Conservation (phyloP, 2,888 invertebrate species). For the Trissonchulus sp. region DNA sequence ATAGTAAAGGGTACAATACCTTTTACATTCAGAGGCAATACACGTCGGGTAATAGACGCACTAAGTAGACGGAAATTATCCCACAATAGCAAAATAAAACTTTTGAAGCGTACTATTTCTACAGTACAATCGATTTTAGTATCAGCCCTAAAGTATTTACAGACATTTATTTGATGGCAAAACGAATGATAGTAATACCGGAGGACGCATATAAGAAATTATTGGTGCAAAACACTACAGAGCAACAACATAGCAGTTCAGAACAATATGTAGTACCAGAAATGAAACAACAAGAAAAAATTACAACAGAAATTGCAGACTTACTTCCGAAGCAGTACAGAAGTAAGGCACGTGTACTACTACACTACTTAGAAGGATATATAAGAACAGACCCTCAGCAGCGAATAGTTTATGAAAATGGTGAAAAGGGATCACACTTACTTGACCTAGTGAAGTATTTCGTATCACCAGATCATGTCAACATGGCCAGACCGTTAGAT, state of each 20-base stretch:
- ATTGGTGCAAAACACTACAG: too few species aligned
- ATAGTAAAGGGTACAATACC: background rate
- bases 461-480: background rate
- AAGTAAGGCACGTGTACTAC: background rate
- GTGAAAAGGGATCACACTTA: background rate
- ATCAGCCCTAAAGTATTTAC: too few species aligned
- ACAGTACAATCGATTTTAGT: too few species aligned
- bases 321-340: constrained; percentile 2
- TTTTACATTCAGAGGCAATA: too few species aligned
- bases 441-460: constrained; percentile 17
- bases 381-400: background rate
- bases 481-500: background rate
- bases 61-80: background rate
- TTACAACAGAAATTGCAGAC: too few species aligned
- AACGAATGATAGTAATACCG: background rate
- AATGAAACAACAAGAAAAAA: too few species aligned
- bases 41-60: background rate
- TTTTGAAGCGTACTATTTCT: background rate
- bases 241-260: too few species aligned
- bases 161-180: too few species aligned
- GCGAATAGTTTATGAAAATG: background rate
- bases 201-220: background rate
- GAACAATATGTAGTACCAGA: too few species aligned
- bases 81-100: background rate
- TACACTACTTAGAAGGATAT: background rate